Percentiles rank a stretch among this genome's conserved stretches.
Evolutionary conservation across 2,888 invertebrate species (phyloP).

Genomic region (Heliconius erato): DNA sequence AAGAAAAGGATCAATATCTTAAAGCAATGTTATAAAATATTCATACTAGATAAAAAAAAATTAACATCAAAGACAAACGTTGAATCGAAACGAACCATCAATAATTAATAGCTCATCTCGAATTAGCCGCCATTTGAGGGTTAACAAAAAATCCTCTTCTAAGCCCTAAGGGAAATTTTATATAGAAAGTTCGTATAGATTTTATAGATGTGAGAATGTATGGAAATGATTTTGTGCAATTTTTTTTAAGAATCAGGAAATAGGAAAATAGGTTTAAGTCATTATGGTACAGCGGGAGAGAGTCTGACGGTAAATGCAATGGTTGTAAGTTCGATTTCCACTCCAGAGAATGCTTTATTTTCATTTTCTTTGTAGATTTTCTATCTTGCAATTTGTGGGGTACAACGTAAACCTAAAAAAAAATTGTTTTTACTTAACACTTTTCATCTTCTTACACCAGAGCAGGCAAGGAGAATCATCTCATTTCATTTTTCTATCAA

Average conservation of each 20-base stretch:
- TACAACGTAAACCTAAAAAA: too few relatives aligned
- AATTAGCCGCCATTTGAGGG: slow-evolving; percentile 82
- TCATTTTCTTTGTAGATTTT: too few relatives aligned
- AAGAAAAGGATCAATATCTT: slow-evolving; percentile 15
- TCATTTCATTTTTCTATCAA: too few relatives aligned
- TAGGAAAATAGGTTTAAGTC: too few relatives aligned
- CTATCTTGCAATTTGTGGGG: too few relatives aligned
- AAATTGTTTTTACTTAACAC: too few relatives aligned
- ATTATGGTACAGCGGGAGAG: too few relatives aligned
- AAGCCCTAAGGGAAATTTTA: slow-evolving; percentile 83
- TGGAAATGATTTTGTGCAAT: slow-evolving; percentile 56
- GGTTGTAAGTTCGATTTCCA: too few relatives aligned
- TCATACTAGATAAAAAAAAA: slow-evolving; percentile 75
- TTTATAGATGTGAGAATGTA: slow-evolving; percentile 52
- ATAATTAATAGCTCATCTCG: slow-evolving; percentile 83
- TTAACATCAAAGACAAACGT: slow-evolving; percentile 80
- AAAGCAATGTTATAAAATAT: slow-evolving; percentile 49
- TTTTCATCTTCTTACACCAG: too few relatives aligned
- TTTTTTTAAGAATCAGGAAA: neutral
- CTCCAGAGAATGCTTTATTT: too few relatives aligned
- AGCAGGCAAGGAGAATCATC: too few relatives aligned
- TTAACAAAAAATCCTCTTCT: slow-evolving; percentile 72
- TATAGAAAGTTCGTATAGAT: slow-evolving; percentile 76
- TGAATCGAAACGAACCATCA: slow-evolving; percentile 76
- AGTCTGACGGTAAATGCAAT: too few relatives aligned